Evolutionary conservation across 2,797 vertebrate species (phyloP).

Genomic region (Buceros bicornis): DNA sequence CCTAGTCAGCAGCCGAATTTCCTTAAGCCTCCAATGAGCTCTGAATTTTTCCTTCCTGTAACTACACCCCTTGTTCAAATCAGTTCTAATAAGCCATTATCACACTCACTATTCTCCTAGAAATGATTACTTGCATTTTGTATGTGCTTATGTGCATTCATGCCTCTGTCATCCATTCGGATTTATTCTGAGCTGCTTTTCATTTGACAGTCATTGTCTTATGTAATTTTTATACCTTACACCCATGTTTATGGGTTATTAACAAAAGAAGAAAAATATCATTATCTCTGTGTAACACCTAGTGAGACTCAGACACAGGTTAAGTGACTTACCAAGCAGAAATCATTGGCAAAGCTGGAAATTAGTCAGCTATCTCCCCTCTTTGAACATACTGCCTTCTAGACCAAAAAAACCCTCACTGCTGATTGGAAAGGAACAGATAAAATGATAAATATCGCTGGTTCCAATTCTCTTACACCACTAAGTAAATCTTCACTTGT

Average conservation of each 20-base stretch:
- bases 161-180: not conserved
- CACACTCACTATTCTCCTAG: not conserved
- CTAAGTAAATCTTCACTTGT: constrained; percentile 76
- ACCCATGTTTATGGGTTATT: constrained; percentile 1
- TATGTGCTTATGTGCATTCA: not conserved
- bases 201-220: constrained; percentile 11
- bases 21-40: not conserved
- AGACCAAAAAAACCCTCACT: not conserved
- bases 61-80: not conserved
- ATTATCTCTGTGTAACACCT: constrained; percentile 39
- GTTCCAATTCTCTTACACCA: constrained; percentile 53
- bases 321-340: constrained; percentile 43
- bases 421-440: constrained; percentile 16
- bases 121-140: constrained; percentile 1
- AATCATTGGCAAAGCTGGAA: constrained; percentile 32
- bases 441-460: constrained; percentile 42
- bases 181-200: constrained; percentile 50
- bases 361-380: constrained; percentile 1
- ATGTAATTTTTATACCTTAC: constrained; percentile 39
- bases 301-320: not conserved
- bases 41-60: not conserved
- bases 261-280: constrained; percentile 28
- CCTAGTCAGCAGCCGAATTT: not conserved
- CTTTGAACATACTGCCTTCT: not conserved
- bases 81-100: not conserved